Conservation (phyloP, 2,797 vertebrate species). For the Chaetodon trifasciatus region DNA sequence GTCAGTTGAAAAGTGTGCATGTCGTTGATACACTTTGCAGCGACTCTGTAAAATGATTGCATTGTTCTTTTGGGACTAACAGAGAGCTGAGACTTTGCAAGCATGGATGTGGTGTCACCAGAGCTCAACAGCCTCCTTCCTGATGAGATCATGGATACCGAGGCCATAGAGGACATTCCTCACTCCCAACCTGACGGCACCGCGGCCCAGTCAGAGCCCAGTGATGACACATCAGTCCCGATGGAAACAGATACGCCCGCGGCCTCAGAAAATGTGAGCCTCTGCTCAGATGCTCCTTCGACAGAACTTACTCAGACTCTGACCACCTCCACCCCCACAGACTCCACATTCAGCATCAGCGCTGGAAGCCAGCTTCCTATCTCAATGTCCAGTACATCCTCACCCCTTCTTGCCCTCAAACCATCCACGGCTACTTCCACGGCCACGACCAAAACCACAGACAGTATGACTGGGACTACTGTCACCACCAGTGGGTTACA, state of each 20-base stretch:
- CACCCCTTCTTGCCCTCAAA: conserved; percentile 75
- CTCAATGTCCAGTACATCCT: conserved; percentile 78
- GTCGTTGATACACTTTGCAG: neutral
- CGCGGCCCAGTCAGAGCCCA: conserved; percentile 82
- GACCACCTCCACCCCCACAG: conserved; percentile 65
- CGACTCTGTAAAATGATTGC: neutral
- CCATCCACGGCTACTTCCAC: conserved; percentile 76
- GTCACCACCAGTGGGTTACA: conserved; percentile 84
- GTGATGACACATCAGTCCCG: conserved; percentile 89
- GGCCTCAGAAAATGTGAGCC: conserved; percentile 85
- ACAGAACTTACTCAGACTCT: conserved; percentile 64
- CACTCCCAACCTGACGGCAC: conserved; percentile 63
- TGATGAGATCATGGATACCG: conserved; percentile 98
- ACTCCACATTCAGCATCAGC: conserved; percentile 66
- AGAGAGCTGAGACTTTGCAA: conserved; percentile 69
- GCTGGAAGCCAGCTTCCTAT: conserved; percentile 74
- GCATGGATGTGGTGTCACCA: conserved; percentile 97
- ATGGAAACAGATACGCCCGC: conserved; percentile 94
- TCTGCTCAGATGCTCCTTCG: conserved; percentile 62
- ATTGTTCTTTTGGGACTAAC: conserved; percentile 67
- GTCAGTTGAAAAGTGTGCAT: neutral
- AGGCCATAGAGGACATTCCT: conserved; percentile 91
- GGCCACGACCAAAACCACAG: conserved; percentile 78
- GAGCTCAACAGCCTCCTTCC: conserved; percentile 98
- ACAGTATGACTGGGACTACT: conserved; percentile 72